Evolutionary conservation across 2,888 invertebrate species (phyloP).

Genomic region (Blera fallax): DNA sequence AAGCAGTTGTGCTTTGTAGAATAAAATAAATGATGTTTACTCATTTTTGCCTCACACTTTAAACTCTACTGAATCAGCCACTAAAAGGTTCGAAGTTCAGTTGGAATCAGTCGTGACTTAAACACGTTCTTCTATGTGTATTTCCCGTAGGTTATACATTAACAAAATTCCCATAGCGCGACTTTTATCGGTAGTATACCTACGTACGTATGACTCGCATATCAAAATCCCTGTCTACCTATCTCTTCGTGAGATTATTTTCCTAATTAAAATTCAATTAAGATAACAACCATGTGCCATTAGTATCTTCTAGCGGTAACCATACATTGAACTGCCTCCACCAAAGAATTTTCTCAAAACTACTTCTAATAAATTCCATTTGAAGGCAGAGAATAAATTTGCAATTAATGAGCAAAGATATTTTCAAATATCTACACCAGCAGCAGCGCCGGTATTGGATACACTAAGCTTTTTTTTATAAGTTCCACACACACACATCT

Average conservation of each 20-base stretch:
- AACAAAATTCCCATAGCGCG: background rate
- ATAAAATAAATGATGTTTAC: background rate
- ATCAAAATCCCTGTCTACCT: slow-evolving; percentile 19
- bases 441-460: background rate
- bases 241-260: background rate
- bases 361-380: background rate
- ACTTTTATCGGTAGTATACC: background rate
- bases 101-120: background rate
- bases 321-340: background rate
- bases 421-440: slow-evolving; percentile 1
- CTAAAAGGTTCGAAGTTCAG: background rate
- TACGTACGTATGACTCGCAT: background rate
- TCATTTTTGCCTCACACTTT: background rate
- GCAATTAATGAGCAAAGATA: slow-evolving; percentile 8
- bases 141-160: background rate
- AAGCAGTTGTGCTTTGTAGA: background rate
- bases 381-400: background rate
- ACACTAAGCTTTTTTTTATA: background rate
- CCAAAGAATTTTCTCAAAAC: background rate
- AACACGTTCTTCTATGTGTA: background rate
- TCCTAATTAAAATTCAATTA: slow-evolving; percentile 58
- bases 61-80: background rate
- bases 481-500: background rate
- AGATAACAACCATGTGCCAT: slow-evolving; percentile 47
- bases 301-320: slow-evolving; percentile 14